Evolutionary conservation across 2,888 invertebrate species (phyloP).

Genomic region (Tortrix viridana): DNA sequence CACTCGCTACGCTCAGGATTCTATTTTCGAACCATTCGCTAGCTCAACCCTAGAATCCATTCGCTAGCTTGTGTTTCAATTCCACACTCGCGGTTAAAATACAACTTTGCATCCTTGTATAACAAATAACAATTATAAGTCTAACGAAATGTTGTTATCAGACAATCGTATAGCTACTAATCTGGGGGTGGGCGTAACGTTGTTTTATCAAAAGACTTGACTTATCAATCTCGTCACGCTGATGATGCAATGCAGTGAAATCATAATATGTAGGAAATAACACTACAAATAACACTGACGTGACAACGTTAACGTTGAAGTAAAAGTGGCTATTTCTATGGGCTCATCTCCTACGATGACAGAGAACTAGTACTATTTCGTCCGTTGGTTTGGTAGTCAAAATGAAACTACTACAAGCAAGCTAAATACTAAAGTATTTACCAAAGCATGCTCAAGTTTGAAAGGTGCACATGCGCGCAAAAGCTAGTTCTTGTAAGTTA

Average conservation of each 20-base stretch:
- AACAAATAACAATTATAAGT: too few relatives aligned
- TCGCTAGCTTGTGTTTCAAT: too few relatives aligned
- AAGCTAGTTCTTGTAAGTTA: constrained; percentile 37
- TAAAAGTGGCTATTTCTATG: too few relatives aligned
- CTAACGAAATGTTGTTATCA: not conserved
- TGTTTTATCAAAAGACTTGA: constrained; percentile 13
- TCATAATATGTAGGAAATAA: constrained; percentile 36
- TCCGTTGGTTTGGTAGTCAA: not conserved
- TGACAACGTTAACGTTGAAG: too few relatives aligned
- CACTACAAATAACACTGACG: too few relatives aligned
- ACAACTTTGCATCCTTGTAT: too few relatives aligned
- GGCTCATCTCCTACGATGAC: too few relatives aligned
- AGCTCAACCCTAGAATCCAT: too few relatives aligned
- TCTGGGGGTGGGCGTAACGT: constrained; percentile 1
- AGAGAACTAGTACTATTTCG: too few relatives aligned
- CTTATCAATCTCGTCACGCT: constrained; percentile 18
- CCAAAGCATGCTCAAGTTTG: not conserved
- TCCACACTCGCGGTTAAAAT: too few relatives aligned
- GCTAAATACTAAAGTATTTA: not conserved
- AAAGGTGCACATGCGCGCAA: constrained; percentile 6
- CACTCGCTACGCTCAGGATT: too few relatives aligned
- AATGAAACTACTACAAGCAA: constrained; percentile 11
- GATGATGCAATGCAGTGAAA: constrained; percentile 49
- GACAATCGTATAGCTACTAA: not conserved
- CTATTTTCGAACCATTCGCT: too few relatives aligned